A percentile compares a stretch with the other conserved stretches of the same genome.
Evolutionary conservation across 2,888 invertebrate genomes (phyloP).

Genomic region (Conops quadrifasciatus): DNA sequence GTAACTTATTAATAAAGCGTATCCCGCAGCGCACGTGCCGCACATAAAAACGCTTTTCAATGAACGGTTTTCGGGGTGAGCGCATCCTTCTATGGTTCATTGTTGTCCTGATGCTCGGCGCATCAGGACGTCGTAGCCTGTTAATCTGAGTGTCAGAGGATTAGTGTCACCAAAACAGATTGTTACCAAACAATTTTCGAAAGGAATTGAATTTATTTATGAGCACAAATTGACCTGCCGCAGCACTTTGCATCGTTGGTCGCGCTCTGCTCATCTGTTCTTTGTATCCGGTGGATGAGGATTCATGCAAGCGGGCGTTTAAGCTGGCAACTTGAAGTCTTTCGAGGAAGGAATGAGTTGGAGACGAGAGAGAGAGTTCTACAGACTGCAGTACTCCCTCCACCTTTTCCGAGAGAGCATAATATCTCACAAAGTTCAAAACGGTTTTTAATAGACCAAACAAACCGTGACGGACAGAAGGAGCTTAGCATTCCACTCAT

Average conservation of each 20-base stretch:
- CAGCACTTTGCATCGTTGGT: conserved; percentile 34
- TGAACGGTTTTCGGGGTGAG: conserved; percentile 36
- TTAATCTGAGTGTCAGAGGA: conserved; percentile 63
- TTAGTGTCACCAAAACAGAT: conserved; percentile 67
- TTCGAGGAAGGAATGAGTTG: no score
- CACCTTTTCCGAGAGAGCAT: conserved; percentile 1
- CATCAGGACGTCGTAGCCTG: conserved; percentile 46
- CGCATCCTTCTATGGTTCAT: conserved; percentile 34
- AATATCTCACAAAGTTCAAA: conserved; percentile 1
- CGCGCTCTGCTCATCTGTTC: not conserved
- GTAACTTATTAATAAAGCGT: conserved; percentile 54
- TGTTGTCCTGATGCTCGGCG: conserved; percentile 41
- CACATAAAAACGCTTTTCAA: conserved; percentile 46
- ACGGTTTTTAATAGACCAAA: conserved; percentile 12
- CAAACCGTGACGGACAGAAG: conserved; percentile 39
- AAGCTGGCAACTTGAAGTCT: no score
- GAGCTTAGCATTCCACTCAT: conserved; percentile 39
- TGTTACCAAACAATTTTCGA: conserved; percentile 43
- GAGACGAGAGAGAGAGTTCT: no score
- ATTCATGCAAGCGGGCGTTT: no score
- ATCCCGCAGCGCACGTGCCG: conserved; percentile 57
- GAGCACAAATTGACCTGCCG: conserved; percentile 56
- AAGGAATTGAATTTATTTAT: conserved; percentile 51
- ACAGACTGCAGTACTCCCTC: not conserved
- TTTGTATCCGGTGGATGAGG: no score